Conservation (phyloP, 2,888 invertebrate genomes). For the Nomada lathburiana region DNA sequence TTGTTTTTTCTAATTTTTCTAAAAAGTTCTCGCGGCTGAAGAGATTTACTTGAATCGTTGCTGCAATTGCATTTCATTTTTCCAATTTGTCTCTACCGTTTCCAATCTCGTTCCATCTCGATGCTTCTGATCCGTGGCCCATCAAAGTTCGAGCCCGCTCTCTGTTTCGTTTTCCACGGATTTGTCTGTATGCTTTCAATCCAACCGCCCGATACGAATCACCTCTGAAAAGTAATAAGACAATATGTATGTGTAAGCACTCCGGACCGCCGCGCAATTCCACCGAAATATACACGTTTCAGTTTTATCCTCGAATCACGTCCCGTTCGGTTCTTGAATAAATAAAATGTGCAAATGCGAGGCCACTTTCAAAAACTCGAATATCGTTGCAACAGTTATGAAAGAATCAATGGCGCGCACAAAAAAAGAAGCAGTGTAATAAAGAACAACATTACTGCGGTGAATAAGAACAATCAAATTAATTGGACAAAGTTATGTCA, state of each 20-base stretch:
- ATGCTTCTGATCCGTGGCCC: conserved; percentile 32
- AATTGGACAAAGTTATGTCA: no score
- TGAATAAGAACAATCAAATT: no score
- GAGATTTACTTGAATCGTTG: not conserved
- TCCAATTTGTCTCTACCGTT: conserved; percentile 32
- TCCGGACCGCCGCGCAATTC: not conserved
- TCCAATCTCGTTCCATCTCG: conserved; percentile 34
- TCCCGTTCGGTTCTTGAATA: not conserved
- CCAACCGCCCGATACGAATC: conserved; percentile 1
- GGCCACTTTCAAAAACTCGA: no score
- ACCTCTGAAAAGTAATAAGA: no score
- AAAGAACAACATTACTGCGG: no score
- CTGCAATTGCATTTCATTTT: conserved; percentile 1
- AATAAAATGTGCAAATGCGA: no score
- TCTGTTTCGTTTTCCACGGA: conserved; percentile 23
- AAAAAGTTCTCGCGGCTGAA: not conserved
- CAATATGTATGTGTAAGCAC: not conserved
- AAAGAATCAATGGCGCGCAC: no score
- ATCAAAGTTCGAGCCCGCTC: conserved; percentile 30
- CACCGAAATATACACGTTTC: conserved; percentile 2
- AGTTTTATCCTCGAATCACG: not conserved
- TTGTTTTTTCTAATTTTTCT: not conserved
- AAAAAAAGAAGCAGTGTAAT: no score
- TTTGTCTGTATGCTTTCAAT: conserved; percentile 48
- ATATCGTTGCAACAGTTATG: no score